phyloP scores from a whole-genome alignment of 2,797 vertebrate species.

The Pampus argenteus region DNA sequence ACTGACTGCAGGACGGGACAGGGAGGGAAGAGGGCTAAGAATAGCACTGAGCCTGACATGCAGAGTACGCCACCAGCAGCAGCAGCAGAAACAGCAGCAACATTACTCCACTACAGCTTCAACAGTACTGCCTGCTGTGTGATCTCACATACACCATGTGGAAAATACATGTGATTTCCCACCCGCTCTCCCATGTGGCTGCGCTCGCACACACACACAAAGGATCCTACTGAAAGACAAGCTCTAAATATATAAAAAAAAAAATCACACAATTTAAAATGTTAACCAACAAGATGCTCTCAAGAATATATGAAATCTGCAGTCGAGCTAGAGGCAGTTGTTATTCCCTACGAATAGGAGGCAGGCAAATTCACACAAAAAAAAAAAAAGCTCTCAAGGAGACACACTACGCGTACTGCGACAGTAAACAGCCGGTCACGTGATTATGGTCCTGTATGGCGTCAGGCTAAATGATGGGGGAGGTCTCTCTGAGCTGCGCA shows the following conservation, averaged over 20 bases:
- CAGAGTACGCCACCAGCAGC: constrained; percentile 43
- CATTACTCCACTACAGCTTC: constrained; percentile 59
- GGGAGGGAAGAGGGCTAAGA: constrained; percentile 76
- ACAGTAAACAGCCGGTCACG: constrained; percentile 78
- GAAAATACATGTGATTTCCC: constrained; percentile 61
- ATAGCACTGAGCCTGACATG: constrained; percentile 75
- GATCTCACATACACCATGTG: constrained; percentile 49
- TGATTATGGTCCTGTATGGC: constrained; percentile 65
- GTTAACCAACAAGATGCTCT: constrained; percentile 1
- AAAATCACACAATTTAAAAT: background rate
- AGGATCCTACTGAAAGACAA: constrained; percentile 23
- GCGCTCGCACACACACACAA: background rate
- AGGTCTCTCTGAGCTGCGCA: constrained; percentile 74
- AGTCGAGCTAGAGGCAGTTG: background rate
- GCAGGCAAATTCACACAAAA: constrained; percentile 27
- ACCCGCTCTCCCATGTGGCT: background rate
- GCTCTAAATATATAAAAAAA: background rate
- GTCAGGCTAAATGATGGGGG: constrained; percentile 79
- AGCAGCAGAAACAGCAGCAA: constrained; percentile 29
- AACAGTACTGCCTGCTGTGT: constrained; percentile 60
- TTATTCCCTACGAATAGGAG: constrained; percentile 29
- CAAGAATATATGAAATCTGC: constrained; percentile 7
- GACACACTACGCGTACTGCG: constrained; percentile 61
- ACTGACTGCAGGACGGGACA: constrained; percentile 78
- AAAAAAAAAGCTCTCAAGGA: constrained; percentile 47